Evolutionary conservation across 2,113 vertebrate genomes (phyloP).

Genomic region (Pseudonaja textilis): DNA sequence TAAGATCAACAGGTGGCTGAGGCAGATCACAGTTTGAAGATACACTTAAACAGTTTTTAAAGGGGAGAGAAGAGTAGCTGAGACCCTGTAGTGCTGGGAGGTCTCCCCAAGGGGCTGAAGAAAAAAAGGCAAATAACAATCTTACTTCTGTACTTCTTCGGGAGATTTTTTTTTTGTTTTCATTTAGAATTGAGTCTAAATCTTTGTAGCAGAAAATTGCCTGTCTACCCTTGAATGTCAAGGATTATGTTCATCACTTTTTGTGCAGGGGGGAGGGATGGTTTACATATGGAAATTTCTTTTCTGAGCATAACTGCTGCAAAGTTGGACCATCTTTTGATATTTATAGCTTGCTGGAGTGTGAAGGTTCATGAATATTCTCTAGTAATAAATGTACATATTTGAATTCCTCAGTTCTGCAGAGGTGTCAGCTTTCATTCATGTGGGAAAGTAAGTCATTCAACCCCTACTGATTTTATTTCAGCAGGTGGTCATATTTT

Average conservation of each 20-base stretch:
- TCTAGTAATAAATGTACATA: slow-evolving; percentile 15
- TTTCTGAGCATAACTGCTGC: slow-evolving; percentile 44
- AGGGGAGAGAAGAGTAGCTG: neutral
- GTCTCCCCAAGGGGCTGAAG: neutral
- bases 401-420: slow-evolving; percentile 39
- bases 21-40: slow-evolving; percentile 34
- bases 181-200: slow-evolving; percentile 8
- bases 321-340: slow-evolving; percentile 28
- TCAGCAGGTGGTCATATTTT: slow-evolving; percentile 6
- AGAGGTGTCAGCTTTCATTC: slow-evolving; percentile 39
- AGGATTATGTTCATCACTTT: slow-evolving; percentile 21
- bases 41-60: slow-evolving; percentile 13
- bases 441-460: slow-evolving; percentile 26
- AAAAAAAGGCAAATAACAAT: slow-evolving; percentile 15
- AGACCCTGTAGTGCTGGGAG: neutral
- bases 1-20: slow-evolving; percentile 20
- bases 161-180: slow-evolving; percentile 6
- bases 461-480: slow-evolving; percentile 32
- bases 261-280: slow-evolving; percentile 23
- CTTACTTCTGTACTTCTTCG: neutral
- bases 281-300: slow-evolving; percentile 43
- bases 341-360: slow-evolving; percentile 43
- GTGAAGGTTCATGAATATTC: slow-evolving; percentile 39
- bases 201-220: slow-evolving; percentile 50
- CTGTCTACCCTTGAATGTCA: slow-evolving; percentile 55